A percentile compares a stretch with the other conserved stretches of the same genome.
These are phyloP conservation scores for Halcyon senegalensis DNA, from an alignment of 2,113 vertebrate species.

Conservation along the genomic window DNA sequence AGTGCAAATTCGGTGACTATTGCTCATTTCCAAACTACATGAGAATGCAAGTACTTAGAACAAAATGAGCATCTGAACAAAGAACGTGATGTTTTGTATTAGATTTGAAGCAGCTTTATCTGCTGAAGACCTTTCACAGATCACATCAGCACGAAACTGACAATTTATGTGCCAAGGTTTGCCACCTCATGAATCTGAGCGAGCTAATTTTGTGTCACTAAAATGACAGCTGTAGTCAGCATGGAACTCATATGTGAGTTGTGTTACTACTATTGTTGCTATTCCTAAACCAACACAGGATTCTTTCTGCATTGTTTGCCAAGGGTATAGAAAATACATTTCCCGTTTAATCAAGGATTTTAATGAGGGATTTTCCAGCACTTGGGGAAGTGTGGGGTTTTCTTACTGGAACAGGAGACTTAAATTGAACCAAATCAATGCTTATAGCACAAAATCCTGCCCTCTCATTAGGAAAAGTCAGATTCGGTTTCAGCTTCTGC, in stretches of 20 bases:
- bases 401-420: conserved; percentile 35
- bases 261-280: background rate
- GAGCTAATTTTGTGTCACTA: background rate
- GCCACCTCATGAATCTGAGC: background rate
- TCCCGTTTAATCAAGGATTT: conserved; percentile 10
- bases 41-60: background rate
- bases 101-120: background rate
- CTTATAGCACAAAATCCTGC: background rate
- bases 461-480: background rate
- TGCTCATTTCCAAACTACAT: background rate
- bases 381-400: background rate
- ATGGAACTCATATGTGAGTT: background rate
- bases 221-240: background rate
- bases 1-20: background rate
- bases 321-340: conserved; percentile 23
- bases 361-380: conserved; percentile 58
- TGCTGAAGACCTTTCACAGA: background rate
- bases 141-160: background rate
- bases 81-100: conserved; percentile 17
- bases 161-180: background rate
- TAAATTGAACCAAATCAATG: background rate
- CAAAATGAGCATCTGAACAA: conserved; percentile 18
- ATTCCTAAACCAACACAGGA: background rate
- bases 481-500: conserved; percentile 8
- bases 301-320: conserved; percentile 19